Evolutionary conservation across 2,113 vertebrate species (phyloP), one percentile per base, ranked within the genome.

Genomic region (Alligator sinensis): DNA sequence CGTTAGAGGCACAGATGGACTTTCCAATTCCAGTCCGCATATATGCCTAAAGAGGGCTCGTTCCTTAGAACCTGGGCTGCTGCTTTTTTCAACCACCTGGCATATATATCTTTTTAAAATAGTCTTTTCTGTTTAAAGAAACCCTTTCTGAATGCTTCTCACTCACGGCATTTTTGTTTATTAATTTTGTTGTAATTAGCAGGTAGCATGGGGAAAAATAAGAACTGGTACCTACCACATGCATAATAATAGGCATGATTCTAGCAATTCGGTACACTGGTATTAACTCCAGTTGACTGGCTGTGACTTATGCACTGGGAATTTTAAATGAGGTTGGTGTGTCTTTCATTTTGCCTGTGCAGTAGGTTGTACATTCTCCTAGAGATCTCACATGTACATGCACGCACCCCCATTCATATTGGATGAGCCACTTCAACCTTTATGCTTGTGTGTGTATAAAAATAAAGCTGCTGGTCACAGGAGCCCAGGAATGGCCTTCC

Each of bases 21-120:
- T 9, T n/a, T 68, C 13, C 61, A 75, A 0, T 63, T 55, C 60
- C 25, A 61, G 64, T 74, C 77, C 3, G 1, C 4, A 4, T 7
- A 22, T 47, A 6, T 24, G 34, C 34, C 70, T 47, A 22, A 47
- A 2, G 24, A 7, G 13, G 54, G 47, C 19, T 75, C 55, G 4
- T 24, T 79, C 79, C 59, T 47, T 47, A 54, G 47, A 68, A 25
- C 6, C 12, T n/a, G n/a, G 15, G n/a, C 47, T 86, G 87, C 38
- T 62, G 27, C 66, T 84, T 34, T 2, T 92, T 77, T 22, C 30
- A n/a, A 9, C 34, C 25, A 12, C 12, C 22, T 72, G 77, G 78
- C 1, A 61, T 75, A 25, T 11, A 5, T 1, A 1, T 11, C 0
- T 57, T 59, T 17, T 80, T 80, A 8, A 17, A 0, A 5, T 47